Evolutionary conservation across 2,888 invertebrate genomes (phyloP).

Genomic region (Mythimna loreyi): DNA sequence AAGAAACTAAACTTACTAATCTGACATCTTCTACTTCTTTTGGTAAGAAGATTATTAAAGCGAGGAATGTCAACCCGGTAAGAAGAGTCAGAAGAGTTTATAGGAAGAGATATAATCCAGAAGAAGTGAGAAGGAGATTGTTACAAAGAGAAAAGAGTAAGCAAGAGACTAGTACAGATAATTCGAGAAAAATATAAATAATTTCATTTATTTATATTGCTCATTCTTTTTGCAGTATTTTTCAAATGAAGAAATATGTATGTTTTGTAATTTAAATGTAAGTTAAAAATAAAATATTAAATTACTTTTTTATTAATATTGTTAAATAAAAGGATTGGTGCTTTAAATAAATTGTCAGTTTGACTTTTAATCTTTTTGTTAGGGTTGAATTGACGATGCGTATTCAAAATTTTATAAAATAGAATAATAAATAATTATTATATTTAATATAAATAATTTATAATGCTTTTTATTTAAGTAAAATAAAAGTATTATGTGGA

Average conservation of each 20-base stretch:
- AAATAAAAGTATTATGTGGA: neutral
- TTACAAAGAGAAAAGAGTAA: conserved; percentile 83
- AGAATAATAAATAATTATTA: neutral
- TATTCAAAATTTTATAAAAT: conserved; percentile 44
- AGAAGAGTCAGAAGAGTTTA: conserved; percentile 86
- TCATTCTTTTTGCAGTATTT: conserved; percentile 15
- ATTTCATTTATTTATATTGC: conserved; percentile 8
- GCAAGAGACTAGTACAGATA: conserved; percentile 65
- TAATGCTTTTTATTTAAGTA: conserved; percentile 11
- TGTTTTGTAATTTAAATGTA: conserved; percentile 10
- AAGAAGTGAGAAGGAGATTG: conserved; percentile 87
- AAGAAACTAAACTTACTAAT: conserved; percentile 72
- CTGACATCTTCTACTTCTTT: conserved; percentile 72
- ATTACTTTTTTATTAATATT: neutral
- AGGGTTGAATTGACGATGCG: conserved; percentile 87
- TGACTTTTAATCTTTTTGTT: conserved; percentile 78
- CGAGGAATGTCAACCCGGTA: conserved; percentile 83
- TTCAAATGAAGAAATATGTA: neutral
- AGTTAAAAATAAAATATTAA: conserved; percentile 3
- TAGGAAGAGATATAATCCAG: conserved; percentile 88
- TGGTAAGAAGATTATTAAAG: conserved; percentile 78
- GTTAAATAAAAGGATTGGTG: conserved; percentile 51
- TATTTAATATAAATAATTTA: neutral
- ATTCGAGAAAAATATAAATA: conserved; percentile 37
- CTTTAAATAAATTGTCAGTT: conserved; percentile 82